phyloP scores from a whole-genome alignment of 1,140 invertebrate genomes.

The fruit fly (Drosophila melanogaster) region Release_6_plus_ISO1_MT NT_033777.3:6771001-6771500 shows the following conservation, averaged over 20 bases:
- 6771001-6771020: too few relatives aligned
- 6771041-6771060: too few relatives aligned
- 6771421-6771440: slow-evolving; percentile 71
- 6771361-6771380: slow-evolving; percentile 10
- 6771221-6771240: slow-evolving; percentile 17
- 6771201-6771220: background rate
- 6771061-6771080: background rate
- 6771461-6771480: slow-evolving; percentile 73
- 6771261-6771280: slow-evolving; percentile 28
- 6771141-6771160: background rate
- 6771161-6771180: background rate
- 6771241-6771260: slow-evolving; percentile 7
- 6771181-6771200: too few relatives aligned
- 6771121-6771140: background rate
- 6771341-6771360: slow-evolving; percentile 10
- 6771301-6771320: slow-evolving; percentile 44
- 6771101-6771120: background rate
- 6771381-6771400: slow-evolving; percentile 28
- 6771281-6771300: slow-evolving; percentile 31
- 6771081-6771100: background rate
- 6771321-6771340: slow-evolving; percentile 2
- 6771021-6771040: too few relatives aligned
- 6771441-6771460: slow-evolving; percentile 81
- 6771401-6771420: slow-evolving; percentile 40
- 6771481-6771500: slow-evolving; percentile 75